Percentiles rank a stretch among this genome's conserved stretches.
Conservation (phyloP, 2,888 invertebrate species). For the Embidobia sp. region DNA sequence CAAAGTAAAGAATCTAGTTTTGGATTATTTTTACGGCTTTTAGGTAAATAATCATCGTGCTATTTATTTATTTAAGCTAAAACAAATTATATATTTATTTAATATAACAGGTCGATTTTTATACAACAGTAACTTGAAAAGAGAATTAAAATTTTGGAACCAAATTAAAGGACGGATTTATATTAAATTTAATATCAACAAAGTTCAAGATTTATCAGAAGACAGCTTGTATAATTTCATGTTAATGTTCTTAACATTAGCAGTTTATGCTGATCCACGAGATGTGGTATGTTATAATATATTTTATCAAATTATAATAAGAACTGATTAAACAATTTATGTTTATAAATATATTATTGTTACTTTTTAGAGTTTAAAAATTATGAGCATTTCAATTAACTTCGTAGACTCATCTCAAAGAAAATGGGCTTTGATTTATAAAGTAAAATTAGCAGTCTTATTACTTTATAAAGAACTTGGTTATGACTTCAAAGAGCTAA, state of each 20-base stretch:
- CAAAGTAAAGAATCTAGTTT: conserved; percentile 81
- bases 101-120: conserved; percentile 76
- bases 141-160: conserved; percentile 80
- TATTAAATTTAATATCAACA: conserved; percentile 84
- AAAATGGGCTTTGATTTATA: conserved; percentile 74
- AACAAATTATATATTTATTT: no score
- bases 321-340: not conserved
- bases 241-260: conserved; percentile 81
- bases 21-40: conserved; percentile 81
- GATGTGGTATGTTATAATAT: conserved; percentile 78
- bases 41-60: conserved; percentile 77
- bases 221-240: conserved; percentile 84
- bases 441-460: conserved; percentile 74
- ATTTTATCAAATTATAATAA: not conserved
- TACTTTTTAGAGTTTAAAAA: conserved; percentile 71
- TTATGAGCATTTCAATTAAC: conserved; percentile 73
- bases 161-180: conserved; percentile 84
- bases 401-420: conserved; percentile 62
- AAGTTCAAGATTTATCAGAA: conserved; percentile 83
- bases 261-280: conserved; percentile 79
- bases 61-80: conserved; percentile 11
- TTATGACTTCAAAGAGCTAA: conserved; percentile 40
- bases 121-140: conserved; percentile 71
- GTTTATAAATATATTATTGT: not conserved
- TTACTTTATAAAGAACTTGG: conserved; percentile 74